Evolutionary conservation across 2,113 vertebrate species (phyloP).

Genomic region (Phrynosoma blainvillii): DNA sequence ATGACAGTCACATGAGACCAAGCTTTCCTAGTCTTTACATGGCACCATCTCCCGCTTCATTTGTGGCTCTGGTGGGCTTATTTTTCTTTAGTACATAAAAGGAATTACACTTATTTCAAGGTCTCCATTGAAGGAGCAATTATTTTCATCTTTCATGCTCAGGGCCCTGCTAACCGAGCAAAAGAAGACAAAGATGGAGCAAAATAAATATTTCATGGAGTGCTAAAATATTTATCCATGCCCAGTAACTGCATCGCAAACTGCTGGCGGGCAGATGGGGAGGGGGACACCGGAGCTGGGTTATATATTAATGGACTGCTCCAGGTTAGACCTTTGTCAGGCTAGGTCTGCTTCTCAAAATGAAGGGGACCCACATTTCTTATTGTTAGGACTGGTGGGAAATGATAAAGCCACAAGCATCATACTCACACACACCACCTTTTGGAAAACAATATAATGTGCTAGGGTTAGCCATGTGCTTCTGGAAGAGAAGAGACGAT

Average conservation of each 20-base stretch:
- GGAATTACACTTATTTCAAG: not conserved
- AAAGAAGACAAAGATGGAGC: conserved; percentile 17
- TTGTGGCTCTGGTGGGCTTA: not conserved
- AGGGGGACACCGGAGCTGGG: too few species aligned
- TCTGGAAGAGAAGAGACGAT: too few species aligned
- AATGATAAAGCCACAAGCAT: not conserved
- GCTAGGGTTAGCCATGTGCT: too few species aligned
- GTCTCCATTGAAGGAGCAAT: not conserved
- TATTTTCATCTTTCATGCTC: not conserved
- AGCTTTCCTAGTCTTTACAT: not conserved
- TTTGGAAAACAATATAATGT: not conserved
- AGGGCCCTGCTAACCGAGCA: not conserved
- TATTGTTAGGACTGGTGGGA: not conserved
- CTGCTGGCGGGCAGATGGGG: not conserved
- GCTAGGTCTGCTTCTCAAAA: not conserved
- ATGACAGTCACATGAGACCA: too few species aligned
- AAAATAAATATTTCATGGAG: conserved; percentile 7
- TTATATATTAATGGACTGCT: not conserved
- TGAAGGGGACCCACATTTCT: not conserved
- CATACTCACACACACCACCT: not conserved
- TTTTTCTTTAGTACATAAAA: not conserved
- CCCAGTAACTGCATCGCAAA: not conserved
- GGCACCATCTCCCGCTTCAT: too few species aligned
- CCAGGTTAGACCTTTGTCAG: not conserved
- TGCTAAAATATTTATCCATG: conserved; percentile 23